Evolutionary conservation across 2,888 invertebrate species (phyloP).

Genomic region (Alitta virens): DNA sequence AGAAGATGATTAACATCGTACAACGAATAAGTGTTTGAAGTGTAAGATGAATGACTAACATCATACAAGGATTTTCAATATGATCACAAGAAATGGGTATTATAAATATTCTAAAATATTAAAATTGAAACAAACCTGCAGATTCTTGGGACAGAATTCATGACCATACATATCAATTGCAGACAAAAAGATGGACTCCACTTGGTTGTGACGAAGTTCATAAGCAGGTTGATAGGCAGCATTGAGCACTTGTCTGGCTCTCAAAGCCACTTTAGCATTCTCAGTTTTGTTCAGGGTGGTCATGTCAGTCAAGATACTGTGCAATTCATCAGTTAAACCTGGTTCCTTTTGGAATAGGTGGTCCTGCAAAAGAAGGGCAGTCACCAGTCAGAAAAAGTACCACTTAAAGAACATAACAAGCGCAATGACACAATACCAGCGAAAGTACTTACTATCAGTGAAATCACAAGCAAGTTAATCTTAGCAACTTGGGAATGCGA

Average conservation of each 20-base stretch:
- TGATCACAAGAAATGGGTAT: too few species aligned
- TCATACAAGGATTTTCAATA: too few species aligned
- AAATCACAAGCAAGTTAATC: slow-evolving; percentile 85
- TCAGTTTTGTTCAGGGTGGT: slow-evolving; percentile 90
- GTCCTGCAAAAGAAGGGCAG: slow-evolving; percentile 36
- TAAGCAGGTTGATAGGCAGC: slow-evolving; percentile 97
- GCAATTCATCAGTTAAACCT: slow-evolving; percentile 89
- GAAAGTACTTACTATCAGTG: slow-evolving; percentile 66
- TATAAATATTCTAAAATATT: slow-evolving; percentile 56
- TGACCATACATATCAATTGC: slow-evolving; percentile 98
- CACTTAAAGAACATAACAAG: neutral
- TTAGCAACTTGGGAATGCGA: slow-evolving; percentile 72
- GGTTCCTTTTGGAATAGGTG: slow-evolving; percentile 72
- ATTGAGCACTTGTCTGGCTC: slow-evolving; percentile 81
- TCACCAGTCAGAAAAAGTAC: neutral
- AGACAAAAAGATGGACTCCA: slow-evolving; percentile 98
- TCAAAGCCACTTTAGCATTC: slow-evolving; percentile 85
- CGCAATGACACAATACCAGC: neutral
- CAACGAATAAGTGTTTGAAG: slow-evolving; percentile 11
- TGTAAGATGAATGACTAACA: too few species aligned
- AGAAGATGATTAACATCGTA: too few species aligned
- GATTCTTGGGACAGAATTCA: slow-evolving; percentile 94
- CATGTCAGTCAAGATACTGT: slow-evolving; percentile 83
- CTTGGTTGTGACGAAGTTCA: slow-evolving; percentile 95
- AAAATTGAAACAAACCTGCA: slow-evolving; percentile 61